phyloP scores from a whole-genome alignment of 2,797 vertebrate species.

The Acanthurus tractus region DNA sequence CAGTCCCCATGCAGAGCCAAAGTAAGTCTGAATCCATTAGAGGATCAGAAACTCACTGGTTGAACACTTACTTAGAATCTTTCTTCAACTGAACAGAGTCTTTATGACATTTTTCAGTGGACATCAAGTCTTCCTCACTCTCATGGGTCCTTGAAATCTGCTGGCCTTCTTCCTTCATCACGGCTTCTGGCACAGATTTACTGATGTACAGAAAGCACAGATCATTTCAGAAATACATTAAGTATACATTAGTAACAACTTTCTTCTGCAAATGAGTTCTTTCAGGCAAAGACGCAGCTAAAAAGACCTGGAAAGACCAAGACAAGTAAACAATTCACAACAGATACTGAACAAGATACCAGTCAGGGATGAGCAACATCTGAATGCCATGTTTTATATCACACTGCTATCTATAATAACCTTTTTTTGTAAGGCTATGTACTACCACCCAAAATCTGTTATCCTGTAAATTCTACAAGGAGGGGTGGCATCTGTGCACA shows the following conservation, averaged over 20 bases:
- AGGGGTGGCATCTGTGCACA: too few relatives aligned
- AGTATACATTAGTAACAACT: not conserved
- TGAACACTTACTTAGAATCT: slow-evolving; percentile 42
- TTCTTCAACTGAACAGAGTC: slow-evolving; percentile 16
- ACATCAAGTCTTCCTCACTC: slow-evolving; percentile 35
- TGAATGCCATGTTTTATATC: not conserved
- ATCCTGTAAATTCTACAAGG: not conserved
- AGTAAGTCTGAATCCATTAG: not conserved
- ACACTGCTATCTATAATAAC: too few relatives aligned
- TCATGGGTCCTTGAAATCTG: slow-evolving; percentile 28
- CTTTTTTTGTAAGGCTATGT: not conserved
- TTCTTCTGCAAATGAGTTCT: not conserved
- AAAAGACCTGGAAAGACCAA: not conserved
- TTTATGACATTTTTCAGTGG: slow-evolving; percentile 8
- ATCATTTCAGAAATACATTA: slow-evolving; percentile 19
- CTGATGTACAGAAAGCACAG: slow-evolving; percentile 3
- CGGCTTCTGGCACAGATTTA: slow-evolving; percentile 25
- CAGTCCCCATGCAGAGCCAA: not conserved
- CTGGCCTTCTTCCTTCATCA: not conserved
- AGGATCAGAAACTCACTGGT: not conserved
- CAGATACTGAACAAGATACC: not conserved
- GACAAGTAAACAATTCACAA: not conserved
- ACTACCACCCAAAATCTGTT: not conserved
- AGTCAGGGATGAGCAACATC: too few relatives aligned
- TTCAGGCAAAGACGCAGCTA: not conserved